Percentiles rank a stretch among this genome's conserved stretches.
phyloP scores from a whole-genome alignment of 1,140 invertebrate species.

The Gonioctena quinquepunctata region DNA sequence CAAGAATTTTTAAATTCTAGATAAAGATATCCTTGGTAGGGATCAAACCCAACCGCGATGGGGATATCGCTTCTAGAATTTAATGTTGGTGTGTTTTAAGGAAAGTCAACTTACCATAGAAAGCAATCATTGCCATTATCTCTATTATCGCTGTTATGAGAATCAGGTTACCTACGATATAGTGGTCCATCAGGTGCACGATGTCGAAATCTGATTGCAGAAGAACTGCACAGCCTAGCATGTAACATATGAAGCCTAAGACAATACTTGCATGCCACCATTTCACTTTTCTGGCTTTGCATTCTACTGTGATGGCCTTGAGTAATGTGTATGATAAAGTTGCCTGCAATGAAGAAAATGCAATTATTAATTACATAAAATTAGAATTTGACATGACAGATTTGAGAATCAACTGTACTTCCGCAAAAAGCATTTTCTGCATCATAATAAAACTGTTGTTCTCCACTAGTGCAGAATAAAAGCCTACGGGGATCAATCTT shows the following conservation, averaged over 20 bases:
- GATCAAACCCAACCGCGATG: no score
- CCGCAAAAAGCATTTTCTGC: no score
- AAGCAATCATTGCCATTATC: slow-evolving; percentile 57
- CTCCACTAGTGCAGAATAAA: no score
- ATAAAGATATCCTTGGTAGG: no score
- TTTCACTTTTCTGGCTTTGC: slow-evolving; percentile 46
- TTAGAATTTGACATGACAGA: not conserved
- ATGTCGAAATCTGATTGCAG: slow-evolving; percentile 48
- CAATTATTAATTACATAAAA: not conserved
- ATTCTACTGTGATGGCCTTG: slow-evolving; percentile 55
- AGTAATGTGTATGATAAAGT: slow-evolving; percentile 58
- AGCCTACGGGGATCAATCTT: no score
- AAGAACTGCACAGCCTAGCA: slow-evolving; percentile 45
- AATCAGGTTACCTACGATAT: slow-evolving; percentile 59
- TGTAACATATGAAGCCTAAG: slow-evolving; percentile 48
- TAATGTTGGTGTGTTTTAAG: no score
- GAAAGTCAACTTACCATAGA: slow-evolving; percentile 58
- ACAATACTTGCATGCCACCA: slow-evolving; percentile 55
- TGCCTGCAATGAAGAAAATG: slow-evolving; percentile 51
- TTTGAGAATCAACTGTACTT: no score
- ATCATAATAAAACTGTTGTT: no score
- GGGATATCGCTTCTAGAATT: no score
- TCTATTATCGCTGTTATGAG: slow-evolving; percentile 57
- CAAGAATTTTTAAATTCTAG: no score
- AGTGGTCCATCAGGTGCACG: slow-evolving; percentile 59